Evolutionary conservation across 2,888 invertebrate species (phyloP).

Genomic region (Drosophila planitibia): DNA sequence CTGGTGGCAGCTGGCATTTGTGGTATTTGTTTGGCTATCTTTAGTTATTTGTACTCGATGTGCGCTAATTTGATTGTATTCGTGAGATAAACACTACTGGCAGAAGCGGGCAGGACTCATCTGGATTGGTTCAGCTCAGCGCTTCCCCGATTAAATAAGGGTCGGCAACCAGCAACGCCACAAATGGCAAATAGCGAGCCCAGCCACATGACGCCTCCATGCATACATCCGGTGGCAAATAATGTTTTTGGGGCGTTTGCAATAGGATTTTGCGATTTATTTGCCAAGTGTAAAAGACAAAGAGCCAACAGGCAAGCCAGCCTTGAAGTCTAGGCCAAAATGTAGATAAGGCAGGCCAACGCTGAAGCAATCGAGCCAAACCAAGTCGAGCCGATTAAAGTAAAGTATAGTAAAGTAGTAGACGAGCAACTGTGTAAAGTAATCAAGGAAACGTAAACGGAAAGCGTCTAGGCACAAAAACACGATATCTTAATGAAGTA

Average conservation of each 20-base stretch:
- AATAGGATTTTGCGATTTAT: constrained; percentile 79
- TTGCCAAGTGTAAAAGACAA: constrained; percentile 76
- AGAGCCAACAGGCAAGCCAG: constrained; percentile 47
- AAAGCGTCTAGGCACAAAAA: constrained; percentile 80
- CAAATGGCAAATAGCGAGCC: constrained; percentile 41
- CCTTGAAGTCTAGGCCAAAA: constrained; percentile 57
- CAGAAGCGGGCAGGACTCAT: constrained; percentile 38
- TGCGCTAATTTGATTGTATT: constrained; percentile 82
- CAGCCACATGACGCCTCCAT: constrained; percentile 59
- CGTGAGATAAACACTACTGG: constrained; percentile 71
- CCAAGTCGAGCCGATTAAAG: constrained; percentile 30
- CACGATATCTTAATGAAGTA: constrained; percentile 81
- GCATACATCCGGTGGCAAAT: constrained; percentile 78
- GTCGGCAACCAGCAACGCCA: background rate
- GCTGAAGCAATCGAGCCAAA: constrained; percentile 50
- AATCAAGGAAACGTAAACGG: constrained; percentile 83
- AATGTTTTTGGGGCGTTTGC: constrained; percentile 59
- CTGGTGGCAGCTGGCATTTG: constrained; percentile 45
- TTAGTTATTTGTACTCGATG: constrained; percentile 78
- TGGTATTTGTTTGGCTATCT: constrained; percentile 70
- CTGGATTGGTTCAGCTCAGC: constrained; percentile 23
- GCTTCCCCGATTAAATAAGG: constrained; percentile 45
- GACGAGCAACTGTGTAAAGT: constrained; percentile 78
- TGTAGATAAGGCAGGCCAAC: constrained; percentile 63
- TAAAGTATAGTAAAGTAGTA: constrained; percentile 15